phyloP scores from a whole-genome alignment of 2,888 invertebrate genomes.

The Sturmia bella region DNA sequence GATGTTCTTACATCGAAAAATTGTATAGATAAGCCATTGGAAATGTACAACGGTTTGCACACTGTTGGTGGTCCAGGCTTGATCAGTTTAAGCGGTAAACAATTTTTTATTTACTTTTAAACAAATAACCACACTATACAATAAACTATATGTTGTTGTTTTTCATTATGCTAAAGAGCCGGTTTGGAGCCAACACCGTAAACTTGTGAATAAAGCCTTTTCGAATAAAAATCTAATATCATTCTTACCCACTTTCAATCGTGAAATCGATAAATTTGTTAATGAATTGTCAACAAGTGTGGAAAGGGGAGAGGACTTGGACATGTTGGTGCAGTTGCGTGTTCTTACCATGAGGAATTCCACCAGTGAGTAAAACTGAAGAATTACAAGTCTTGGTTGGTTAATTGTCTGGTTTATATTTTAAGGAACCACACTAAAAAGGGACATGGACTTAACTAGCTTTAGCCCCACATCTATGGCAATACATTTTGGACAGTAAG shows the following conservation, averaged over 20 bases:
- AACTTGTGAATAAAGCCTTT: slow-evolving; percentile 26
- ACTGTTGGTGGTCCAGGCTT: neutral
- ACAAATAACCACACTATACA: too few relatives aligned
- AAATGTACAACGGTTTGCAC: neutral
- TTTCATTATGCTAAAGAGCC: slow-evolving; percentile 12
- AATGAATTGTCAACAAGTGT: neutral
- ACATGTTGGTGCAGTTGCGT: slow-evolving; percentile 1
- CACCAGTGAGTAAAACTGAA: slow-evolving; percentile 38
- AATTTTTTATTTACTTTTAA: too few relatives aligned
- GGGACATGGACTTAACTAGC: neutral
- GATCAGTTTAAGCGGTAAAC: slow-evolving; percentile 12
- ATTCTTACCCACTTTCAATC: slow-evolving; percentile 36
- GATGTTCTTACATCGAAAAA: slow-evolving; percentile 38
- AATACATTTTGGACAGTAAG: slow-evolving; percentile 6
- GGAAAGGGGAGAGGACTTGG: neutral
- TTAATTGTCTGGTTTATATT: neutral
- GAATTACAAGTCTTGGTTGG: too few relatives aligned
- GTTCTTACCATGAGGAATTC: slow-evolving; percentile 6
- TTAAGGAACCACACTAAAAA: slow-evolving; percentile 25
- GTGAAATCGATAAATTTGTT: neutral
- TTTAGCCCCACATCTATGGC: neutral
- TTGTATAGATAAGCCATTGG: slow-evolving; percentile 15
- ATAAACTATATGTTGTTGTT: too few relatives aligned
- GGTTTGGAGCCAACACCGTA: slow-evolving; percentile 38
- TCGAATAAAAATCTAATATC: slow-evolving; percentile 5